phyloP scores from a whole-genome alignment of 1,140 invertebrate species.

The Cepaea nemoralis region DNA sequence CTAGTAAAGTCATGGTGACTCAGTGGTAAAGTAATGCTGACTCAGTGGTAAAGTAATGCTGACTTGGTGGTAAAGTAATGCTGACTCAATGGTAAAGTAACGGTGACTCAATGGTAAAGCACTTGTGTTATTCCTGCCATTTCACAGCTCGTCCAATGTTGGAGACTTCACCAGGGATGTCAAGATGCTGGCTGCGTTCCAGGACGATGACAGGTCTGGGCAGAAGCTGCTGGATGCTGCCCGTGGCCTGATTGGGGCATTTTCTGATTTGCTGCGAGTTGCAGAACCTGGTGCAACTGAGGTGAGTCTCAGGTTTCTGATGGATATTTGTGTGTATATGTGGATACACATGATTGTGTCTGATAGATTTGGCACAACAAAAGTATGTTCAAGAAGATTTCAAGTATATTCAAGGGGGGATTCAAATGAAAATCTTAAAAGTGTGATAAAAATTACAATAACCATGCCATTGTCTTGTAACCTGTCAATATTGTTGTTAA shows the following conservation, averaged over 20 bases:
- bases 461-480: no score
- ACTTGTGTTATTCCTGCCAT: no score
- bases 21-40: no score
- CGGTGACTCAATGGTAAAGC: no score
- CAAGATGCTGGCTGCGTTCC: constrained; percentile 92
- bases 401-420: no score
- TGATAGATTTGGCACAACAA: background rate
- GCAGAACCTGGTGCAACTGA: constrained; percentile 94
- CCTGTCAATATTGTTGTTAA: no score
- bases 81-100: no score
- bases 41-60: no score
- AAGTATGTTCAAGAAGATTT: background rate
- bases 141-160: constrained; percentile 84
- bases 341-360: background rate
- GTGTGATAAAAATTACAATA: no score
- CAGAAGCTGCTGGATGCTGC: constrained; percentile 92
- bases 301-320: constrained; percentile 73
- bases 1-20: no score
- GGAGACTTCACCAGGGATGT: constrained; percentile 97
- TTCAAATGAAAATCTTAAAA: no score
- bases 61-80: no score
- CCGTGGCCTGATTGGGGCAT: constrained; percentile 89
- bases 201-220: constrained; percentile 86
- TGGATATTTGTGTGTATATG: background rate
- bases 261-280: constrained; percentile 93